Base-by-base conservation (phyloP, 2,113 vertebrate species). In the Apodemus sylvaticus region DNA sequence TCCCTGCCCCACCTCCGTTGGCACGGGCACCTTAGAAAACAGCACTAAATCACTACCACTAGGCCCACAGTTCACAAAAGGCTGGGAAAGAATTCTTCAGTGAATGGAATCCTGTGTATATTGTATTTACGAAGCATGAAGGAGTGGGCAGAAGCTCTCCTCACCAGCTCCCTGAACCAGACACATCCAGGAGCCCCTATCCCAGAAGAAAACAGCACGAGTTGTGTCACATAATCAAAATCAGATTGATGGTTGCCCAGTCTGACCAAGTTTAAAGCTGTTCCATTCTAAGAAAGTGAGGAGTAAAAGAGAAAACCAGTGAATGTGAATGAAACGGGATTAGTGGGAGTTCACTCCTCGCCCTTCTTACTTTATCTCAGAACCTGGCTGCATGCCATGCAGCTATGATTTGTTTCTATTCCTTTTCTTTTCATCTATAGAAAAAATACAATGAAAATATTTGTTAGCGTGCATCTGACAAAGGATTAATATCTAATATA, bases 41-140 rank as follows among this genome's bases (percentile, higher is more conserved):
- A 31, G 6, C 48, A 92, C 92, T 86, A 92, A 94, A 36, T 91
- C 89, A 51, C 79, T 93, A 79, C 34, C 91, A 95, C 85, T 76
- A 86, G n/a, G 53, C 39, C n/a, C 42, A 79, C 4, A 3, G 66
- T 94, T 91, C 85, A 79, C 66, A 82, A 45, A 93, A 93, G 64
- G 45, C 77, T 89, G 77, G 90, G 29, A 95, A 85, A 55, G 62
- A 91, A 89, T 94, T 95, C 82, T 62, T 81, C 74, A 76, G 64
- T 34, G 71, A 68, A 89, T 3, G 42, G 53, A 82, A 70, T 91
- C 24, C 19, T 17, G 13, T 88, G 39, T 39, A 42, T 53, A 64
- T 83, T 48, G 7, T 77, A 82, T 89, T 55, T 51, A 58, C 20
- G 16, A 48, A 92, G 53, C 39, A 90, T 39, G n/a, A 64, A 81